Conservation (phyloP, 2,797 vertebrate species). For the Clarias platycephalus region DNA sequence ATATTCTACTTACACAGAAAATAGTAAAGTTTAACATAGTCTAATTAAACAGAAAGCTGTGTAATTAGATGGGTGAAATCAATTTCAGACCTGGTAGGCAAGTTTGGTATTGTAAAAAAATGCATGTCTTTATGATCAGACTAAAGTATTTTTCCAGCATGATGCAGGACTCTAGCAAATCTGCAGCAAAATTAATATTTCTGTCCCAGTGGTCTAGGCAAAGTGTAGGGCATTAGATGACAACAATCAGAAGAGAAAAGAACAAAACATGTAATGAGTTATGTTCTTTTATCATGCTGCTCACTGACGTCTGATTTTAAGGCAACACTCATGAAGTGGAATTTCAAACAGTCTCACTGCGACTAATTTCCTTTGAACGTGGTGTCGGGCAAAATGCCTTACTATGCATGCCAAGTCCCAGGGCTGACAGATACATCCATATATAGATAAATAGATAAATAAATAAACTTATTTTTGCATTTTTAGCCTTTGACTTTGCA, state of each 20-base stretch:
- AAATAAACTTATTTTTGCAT: neutral
- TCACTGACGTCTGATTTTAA: slow-evolving; percentile 35
- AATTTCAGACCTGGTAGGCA: neutral
- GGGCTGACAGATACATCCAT: neutral
- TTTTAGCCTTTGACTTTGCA: neutral
- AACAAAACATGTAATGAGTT: slow-evolving; percentile 41
- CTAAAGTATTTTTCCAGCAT: slow-evolving; percentile 19
- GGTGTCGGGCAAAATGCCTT: neutral
- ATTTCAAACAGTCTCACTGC: slow-evolving; percentile 44
- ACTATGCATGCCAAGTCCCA: slow-evolving; percentile 7
- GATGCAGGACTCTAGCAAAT: slow-evolving; percentile 37
- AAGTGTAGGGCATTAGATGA: slow-evolving; percentile 4
- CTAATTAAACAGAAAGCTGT: neutral
- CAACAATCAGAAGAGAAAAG: slow-evolving; percentile 35
- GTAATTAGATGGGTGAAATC: neutral
- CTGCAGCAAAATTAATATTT: slow-evolving; percentile 28
- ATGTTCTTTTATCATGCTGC: slow-evolving; percentile 37
- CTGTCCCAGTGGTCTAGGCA: slow-evolving; percentile 29
- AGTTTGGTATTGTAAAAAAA: neutral
- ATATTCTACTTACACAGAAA: neutral
- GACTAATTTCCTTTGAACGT: slow-evolving; percentile 39
- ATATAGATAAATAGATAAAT: neutral
- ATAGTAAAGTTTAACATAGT: neutral
- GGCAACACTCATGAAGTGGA: slow-evolving; percentile 41
- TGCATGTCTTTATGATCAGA: neutral